Evolutionary conservation across 2,797 vertebrate genomes (phyloP), one percentile per base, ranked within the genome.

Genomic region (Aeoliscus strigatus): DNA sequence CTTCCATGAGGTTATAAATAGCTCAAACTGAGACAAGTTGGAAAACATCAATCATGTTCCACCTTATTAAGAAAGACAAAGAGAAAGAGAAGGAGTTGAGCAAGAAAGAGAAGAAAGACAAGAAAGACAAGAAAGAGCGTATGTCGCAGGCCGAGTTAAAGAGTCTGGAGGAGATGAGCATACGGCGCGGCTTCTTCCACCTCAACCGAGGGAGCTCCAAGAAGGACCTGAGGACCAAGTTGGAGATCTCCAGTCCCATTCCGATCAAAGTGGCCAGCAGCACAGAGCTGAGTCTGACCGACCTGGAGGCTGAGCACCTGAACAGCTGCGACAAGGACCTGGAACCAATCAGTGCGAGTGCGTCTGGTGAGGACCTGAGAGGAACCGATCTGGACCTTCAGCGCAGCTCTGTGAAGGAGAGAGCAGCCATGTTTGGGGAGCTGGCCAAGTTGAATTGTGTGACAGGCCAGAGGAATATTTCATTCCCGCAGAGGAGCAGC

Each of bases 221-320:
- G 70, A 78, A 90, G 28, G 93, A 95, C 14, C 84, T 87, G 1
- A 94, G 79, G 82, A 75, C 70, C 3, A 94, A 91, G 61, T 60
- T 97, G 80, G 95, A 98, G 80, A 99, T 99, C 69, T 99, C 96
- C 36, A 90, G 88, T 78, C 95, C 96, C 14, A 99, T 98, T 52
- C 96, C 94, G 27, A 96, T 99, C 67, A 96, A 94, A 71, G 94
- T 99, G 62, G 90, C 91, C 10, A 93, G 86, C 1, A 90, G 86
- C 84, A 84, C 82, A 0, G 94, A 99, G 73, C 86, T 97, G 48
- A 88, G 73, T 47, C 86, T 96, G 39, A 91, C 90, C 0, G 87
- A 91, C 39, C 72, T 91, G 0, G 91, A 92, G 42, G 82, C 82
- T 0, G 91, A 94, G 61, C 73, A 15, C 9, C 39, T 56, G 27